Percentiles rank a stretch among this genome's conserved stretches.
Evolutionary conservation across 2,797 vertebrate genomes (phyloP).

Genomic region (Eurystomus glaucurus): DNA sequence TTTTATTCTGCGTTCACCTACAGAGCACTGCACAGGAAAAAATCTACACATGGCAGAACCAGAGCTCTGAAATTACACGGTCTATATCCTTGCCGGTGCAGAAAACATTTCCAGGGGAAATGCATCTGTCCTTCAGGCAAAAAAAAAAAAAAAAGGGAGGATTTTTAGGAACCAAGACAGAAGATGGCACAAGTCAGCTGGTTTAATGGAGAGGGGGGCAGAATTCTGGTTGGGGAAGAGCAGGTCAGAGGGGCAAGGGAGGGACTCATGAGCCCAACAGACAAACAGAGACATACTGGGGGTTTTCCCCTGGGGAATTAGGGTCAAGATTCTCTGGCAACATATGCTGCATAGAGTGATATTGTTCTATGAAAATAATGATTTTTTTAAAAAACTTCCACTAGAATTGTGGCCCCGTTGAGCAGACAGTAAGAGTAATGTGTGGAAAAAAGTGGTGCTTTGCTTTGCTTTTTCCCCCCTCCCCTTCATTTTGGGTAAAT

Average conservation of each 20-base stretch:
- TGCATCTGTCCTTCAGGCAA: background rate
- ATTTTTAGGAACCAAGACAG: background rate
- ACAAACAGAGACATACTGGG: background rate
- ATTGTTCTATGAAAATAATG: background rate
- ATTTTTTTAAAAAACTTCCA: background rate
- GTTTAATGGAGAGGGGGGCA: background rate
- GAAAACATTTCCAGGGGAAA: background rate
- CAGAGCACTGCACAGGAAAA: background rate
- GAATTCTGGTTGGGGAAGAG: background rate
- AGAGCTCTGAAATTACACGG: background rate
- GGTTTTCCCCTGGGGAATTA: background rate
- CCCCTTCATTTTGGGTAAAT: background rate
- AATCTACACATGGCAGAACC: background rate
- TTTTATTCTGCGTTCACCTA: background rate
- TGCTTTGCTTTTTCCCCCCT: background rate
- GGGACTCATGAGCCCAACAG: fast-evolving
- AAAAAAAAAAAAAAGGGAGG: background rate
- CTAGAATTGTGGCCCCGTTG: background rate
- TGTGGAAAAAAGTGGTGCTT: background rate
- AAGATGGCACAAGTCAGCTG: background rate
- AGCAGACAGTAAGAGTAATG: background rate
- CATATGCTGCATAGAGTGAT: background rate
- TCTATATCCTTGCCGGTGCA: background rate
- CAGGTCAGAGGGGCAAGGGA: background rate
- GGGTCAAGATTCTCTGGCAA: background rate